Evolutionary conservation across 2,888 invertebrate genomes (phyloP).

Genomic region (Danaus chrysippus): DNA sequence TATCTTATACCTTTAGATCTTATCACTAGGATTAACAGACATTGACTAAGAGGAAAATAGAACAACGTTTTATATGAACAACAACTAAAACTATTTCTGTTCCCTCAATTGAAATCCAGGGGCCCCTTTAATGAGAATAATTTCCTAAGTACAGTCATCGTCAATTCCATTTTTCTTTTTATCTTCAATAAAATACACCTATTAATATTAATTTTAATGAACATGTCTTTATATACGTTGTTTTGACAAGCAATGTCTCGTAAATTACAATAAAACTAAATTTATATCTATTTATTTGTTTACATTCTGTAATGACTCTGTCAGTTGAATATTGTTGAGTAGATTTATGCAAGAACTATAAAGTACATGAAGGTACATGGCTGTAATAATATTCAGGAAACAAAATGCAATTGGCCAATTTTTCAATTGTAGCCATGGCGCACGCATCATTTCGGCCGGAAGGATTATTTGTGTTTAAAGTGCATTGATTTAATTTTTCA

Average conservation of each 20-base stretch:
- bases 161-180: conserved; percentile 25
- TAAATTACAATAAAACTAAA: too few species aligned
- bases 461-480: conserved; percentile 27
- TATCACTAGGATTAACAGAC: conserved; percentile 12
- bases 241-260: neutral
- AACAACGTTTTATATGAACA: conserved; percentile 58
- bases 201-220: neutral
- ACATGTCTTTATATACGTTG: neutral
- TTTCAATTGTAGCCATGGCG: conserved; percentile 67
- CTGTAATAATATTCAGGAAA: conserved; percentile 62
- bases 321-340: neutral
- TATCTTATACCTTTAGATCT: conserved; percentile 33
- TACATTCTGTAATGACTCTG: too few species aligned
- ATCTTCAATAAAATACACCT: neutral
- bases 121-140: conserved; percentile 57
- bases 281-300: too few species aligned
- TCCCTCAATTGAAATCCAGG: conserved; percentile 65
- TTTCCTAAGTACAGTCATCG: conserved; percentile 53
- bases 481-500: conserved; percentile 12
- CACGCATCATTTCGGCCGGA: conserved; percentile 60
- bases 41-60: conserved; percentile 37
- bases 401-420: conserved; percentile 75
- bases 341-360: neutral
- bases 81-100: conserved; percentile 58
- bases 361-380: conserved; percentile 29